Percentiles rank a stretch among this genome's conserved stretches.
These are phyloP conservation scores for Scalopus aquaticus DNA, from an alignment of 2,113 vertebrate genomes.

Conservation along the genomic window DNA sequence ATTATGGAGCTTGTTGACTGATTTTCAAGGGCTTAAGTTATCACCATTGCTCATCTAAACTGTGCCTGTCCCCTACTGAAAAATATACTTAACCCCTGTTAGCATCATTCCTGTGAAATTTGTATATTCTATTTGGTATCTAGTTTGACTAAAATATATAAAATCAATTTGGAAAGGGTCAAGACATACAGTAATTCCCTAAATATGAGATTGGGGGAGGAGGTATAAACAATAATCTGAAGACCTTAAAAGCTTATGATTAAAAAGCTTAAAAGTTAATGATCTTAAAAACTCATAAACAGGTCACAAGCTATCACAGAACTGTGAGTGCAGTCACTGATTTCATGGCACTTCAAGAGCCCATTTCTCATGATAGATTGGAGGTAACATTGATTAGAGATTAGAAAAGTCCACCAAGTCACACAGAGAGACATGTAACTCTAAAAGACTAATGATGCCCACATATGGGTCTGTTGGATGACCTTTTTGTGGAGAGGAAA, in stretches of 20 bases:
- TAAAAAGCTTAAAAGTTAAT: no score
- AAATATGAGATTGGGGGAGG: background rate
- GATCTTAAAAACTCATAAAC: slow-evolving; percentile 45
- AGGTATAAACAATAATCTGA: slow-evolving; percentile 53
- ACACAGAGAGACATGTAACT: background rate
- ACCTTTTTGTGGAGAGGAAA: background rate
- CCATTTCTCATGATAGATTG: slow-evolving; percentile 25
- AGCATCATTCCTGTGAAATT: background rate
- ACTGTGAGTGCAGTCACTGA: slow-evolving; percentile 60
- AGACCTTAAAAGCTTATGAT: no score
- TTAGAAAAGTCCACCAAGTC: slow-evolving; percentile 8
- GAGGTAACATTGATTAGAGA: slow-evolving; percentile 11
- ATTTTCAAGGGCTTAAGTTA: background rate
- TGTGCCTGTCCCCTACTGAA: background rate
- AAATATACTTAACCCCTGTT: background rate
- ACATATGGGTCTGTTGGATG: background rate
- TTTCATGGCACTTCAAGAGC: slow-evolving; percentile 64
- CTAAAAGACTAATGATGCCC: background rate
- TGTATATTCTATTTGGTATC: background rate
- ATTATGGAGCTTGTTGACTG: background rate
- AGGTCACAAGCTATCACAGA: slow-evolving; percentile 54
- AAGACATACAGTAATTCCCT: slow-evolving; percentile 48
- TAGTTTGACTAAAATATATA: slow-evolving; percentile 6
- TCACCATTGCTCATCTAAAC: background rate
- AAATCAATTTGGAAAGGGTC: slow-evolving; percentile 33